phyloP scores from a whole-genome alignment of 1,140 invertebrate genomes.

The Micrasema longulum region DNA sequence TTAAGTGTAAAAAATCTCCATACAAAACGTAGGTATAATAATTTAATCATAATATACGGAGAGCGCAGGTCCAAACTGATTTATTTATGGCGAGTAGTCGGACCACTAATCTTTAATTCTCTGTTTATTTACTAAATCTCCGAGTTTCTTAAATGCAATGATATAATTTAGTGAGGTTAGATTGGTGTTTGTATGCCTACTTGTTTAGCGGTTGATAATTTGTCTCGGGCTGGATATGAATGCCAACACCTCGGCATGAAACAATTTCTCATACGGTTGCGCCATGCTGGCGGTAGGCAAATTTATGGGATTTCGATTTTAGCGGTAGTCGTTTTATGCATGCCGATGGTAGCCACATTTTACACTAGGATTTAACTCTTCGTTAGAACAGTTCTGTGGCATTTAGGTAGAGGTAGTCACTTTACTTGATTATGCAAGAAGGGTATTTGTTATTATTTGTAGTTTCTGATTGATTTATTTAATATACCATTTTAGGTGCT shows the following conservation, averaged over 20 bases:
- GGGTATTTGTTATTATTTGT: no score
- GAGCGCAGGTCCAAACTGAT: slow-evolving; percentile 48
- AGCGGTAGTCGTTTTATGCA: no score
- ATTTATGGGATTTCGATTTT: no score
- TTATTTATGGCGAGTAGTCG: slow-evolving; percentile 52
- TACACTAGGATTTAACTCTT: no score
- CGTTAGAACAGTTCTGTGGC: no score
- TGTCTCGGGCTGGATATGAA: slow-evolving; percentile 18
- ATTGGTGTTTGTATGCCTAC: not conserved
- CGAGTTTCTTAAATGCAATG: not conserved
- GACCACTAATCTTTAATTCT: slow-evolving; percentile 55
- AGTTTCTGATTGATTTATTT: no score
- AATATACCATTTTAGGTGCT: no score
- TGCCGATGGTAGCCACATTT: no score
- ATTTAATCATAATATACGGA: slow-evolving; percentile 53
- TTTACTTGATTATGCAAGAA: no score
- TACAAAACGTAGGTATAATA: slow-evolving; percentile 45
- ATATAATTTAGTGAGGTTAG: slow-evolving; percentile 31
- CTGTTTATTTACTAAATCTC: slow-evolving; percentile 50
- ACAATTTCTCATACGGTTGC: slow-evolving; percentile 6
- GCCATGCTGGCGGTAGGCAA: no score
- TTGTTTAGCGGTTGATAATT: slow-evolving; percentile 25
- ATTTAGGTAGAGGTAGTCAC: no score
- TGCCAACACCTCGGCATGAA: slow-evolving; percentile 25
- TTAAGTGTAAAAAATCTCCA: slow-evolving; percentile 39